phyloP scores from a whole-genome alignment of 2,113 vertebrate genomes.

The Poeciliopsis turrubarensis region DNA sequence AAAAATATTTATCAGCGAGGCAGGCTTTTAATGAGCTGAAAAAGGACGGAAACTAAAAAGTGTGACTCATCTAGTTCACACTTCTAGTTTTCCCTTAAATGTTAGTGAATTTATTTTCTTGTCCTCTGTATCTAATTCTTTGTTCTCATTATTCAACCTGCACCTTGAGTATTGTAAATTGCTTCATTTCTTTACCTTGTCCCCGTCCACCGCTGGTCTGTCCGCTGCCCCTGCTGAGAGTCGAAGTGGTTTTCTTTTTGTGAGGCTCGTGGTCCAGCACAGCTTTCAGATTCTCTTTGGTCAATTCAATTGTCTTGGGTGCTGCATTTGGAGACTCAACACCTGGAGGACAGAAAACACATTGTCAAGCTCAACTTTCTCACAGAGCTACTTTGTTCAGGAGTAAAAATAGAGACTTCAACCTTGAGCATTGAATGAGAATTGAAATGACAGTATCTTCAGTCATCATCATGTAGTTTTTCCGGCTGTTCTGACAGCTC shows the following conservation, averaged over 20 bases:
- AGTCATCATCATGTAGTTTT: constrained; percentile 42
- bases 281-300: constrained; percentile 84
- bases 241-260: constrained; percentile 71
- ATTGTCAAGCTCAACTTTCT: not conserved
- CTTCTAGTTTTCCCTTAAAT: not conserved
- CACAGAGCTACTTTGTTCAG: not conserved
- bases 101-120: not conserved
- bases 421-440: constrained; percentile 19
- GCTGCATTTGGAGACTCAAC: constrained; percentile 56
- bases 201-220: constrained; percentile 84
- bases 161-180: not conserved
- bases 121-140: not conserved
- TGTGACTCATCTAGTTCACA: constrained; percentile 24
- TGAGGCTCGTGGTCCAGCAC: constrained; percentile 77
- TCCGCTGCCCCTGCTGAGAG: constrained; percentile 79
- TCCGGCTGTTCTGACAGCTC: constrained; percentile 40
- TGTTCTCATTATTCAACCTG: not conserved
- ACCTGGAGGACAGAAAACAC: constrained; percentile 28
- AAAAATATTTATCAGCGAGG: constrained; percentile 28
- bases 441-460: constrained; percentile 17
- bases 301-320: constrained; percentile 79
- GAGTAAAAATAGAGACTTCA: not conserved
- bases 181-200: constrained; percentile 78
- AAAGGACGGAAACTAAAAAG: not conserved
- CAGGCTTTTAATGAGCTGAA: constrained; percentile 7